Base-by-base conservation (phyloP, 2,888 invertebrate genomes). In the Lobophora halterata region DNA sequence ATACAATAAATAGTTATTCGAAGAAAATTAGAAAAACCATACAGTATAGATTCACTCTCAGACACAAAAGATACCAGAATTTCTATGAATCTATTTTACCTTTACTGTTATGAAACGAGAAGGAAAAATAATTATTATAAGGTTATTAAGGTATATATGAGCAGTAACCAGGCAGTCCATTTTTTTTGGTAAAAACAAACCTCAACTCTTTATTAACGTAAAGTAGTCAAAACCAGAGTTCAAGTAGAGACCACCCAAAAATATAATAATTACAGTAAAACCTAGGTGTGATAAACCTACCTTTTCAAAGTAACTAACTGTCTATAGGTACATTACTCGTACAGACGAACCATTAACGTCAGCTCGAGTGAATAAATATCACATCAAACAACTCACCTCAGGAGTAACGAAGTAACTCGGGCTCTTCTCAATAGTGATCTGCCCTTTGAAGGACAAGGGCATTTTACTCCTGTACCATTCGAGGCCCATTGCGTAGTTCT, bases 371-470 rank as follows among this genome's bases (percentile, higher is more conserved):
- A n/a, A 10, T 5, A 24, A 16, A 5, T 3, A 8, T 30, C 66
- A 14, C 14, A 14, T 14, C 14, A 5, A 5, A 17, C 14, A 17
- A 17, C 90, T 90, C 78, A 97, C 98, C 91, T 96, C 94, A 6
- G 96, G 94, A 36, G 97, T 97, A 25, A 98, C 96, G 85, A 99
- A 99, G 83, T 99, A 99, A 64, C 97, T 97, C 3, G 99, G 99
- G 61, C 97, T 98, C 83, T 99, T 99, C 80, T 99, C 99, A 58
- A 98, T 95, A 36, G 97, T 97, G 55, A 98, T 93, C 79, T 98
- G 97, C 23, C 95, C 95, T 49, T 93, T 92, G 78, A 94, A 95
- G 1, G 97, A 96, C 65, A 94, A 93, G 5, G 98, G 98, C 97
- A 98, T 98, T 74, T 96, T 95, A 69, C 92, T 92, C 43, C 95